Base-by-base conservation (phyloP, 2,113 vertebrate genomes). In the Tupaia chinensis region DNA sequence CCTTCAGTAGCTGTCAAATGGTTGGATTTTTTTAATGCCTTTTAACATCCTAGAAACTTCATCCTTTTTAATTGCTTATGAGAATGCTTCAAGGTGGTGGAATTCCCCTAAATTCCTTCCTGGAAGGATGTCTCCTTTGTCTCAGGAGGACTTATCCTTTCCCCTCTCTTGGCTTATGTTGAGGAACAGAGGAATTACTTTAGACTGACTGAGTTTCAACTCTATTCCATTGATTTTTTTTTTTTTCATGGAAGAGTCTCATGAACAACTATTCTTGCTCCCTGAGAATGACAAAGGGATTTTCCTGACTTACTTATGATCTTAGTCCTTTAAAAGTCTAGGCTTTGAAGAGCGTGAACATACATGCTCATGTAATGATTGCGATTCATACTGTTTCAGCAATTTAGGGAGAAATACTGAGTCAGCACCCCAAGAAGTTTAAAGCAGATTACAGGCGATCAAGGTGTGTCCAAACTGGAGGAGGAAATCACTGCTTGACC, bases 381-480 rank as follows among this genome's bases (percentile, higher is more conserved):
- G 13, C 32, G 60, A 85, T 20, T n/a, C 23, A 68, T 12, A 9
- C 19, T 54, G 16, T 58, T 32, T 14, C 14, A 72, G 56, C 11
- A n/a, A 79, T 9, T 61, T 29, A 9, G 32, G 22, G 14, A 79
- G n/a, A 68, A 68, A 72, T 8, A 11, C 13, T 20, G 81, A 77
- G 54, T 60, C 27, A 12, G 20, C n/a, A 19, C 1, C 7, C 7
- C 60, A 65, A 77, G 25, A 54, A 56, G 27, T 0, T 23, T 34
- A 53, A 79, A 65, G 56, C 20, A n/a, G 29, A 3, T 22, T 34
- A 2, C 3, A 27, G 61, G 60, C 9, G 15, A 9, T 7, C 1
- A 1, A 27, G 34, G 4, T 14, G 15, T 4, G 23, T 25, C 14
- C 14, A 9, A 0, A 0, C 14, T 34, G 1, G 0, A 0, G 12